Evolutionary conservation across 1,140 invertebrate species (phyloP).

Genomic region (Frieseomelitta varia): DNA sequence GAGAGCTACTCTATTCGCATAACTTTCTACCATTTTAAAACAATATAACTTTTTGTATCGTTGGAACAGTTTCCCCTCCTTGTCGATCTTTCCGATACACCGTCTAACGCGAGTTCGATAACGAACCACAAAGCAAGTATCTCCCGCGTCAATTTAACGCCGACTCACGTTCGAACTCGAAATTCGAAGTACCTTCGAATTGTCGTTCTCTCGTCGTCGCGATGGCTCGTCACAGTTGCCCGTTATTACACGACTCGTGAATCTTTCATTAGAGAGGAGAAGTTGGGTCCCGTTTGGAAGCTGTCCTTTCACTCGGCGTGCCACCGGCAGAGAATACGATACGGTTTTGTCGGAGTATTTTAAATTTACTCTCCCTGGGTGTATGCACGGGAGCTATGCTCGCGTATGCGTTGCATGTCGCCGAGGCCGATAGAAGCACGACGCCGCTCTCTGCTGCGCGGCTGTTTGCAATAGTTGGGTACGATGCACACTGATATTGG

Average conservation of each 20-base stretch:
- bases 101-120: too few relatives aligned
- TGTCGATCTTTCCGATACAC: too few relatives aligned
- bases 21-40: too few relatives aligned
- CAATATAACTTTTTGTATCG: too few relatives aligned
- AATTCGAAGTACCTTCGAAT: neutral
- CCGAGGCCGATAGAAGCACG: constrained; percentile 7
- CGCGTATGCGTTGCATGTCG: neutral
- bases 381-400: too few relatives aligned
- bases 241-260: neutral
- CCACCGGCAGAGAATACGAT: neutral
- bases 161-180: neutral
- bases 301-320: constrained; percentile 2
- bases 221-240: neutral
- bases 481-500: constrained; percentile 41
- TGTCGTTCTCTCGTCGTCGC: neutral
- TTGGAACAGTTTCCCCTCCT: too few relatives aligned
- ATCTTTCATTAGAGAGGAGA: constrained; percentile 17
- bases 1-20: too few relatives aligned
- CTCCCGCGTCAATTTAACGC: too few relatives aligned
- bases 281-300: neutral
- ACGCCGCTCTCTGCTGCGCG: neutral
- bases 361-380: neutral
- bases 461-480: constrained; percentile 30
- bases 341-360: neutral
- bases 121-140: too few relatives aligned